Conservation (phyloP, 30 jellyfish, hydroid and myxozoan genomes). For the Pseudorhiza aurosa region DNA sequence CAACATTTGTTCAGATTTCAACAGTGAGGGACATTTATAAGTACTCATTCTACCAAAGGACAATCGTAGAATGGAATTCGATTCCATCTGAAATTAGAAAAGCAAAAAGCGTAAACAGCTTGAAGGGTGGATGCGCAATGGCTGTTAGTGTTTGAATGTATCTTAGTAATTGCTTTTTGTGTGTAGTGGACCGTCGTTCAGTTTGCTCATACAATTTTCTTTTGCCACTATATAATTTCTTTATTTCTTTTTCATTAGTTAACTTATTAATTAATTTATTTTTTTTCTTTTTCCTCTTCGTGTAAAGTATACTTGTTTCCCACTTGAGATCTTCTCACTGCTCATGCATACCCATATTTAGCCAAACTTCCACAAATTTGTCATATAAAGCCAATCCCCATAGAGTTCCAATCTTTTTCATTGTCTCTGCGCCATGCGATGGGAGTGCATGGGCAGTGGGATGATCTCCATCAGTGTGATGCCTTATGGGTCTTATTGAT, state of each 20-base stretch:
- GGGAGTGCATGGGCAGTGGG: slow-evolving; percentile 35
- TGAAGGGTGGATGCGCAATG: slow-evolving; percentile 21
- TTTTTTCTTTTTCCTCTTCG: neutral
- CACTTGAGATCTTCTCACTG: slow-evolving; percentile 37
- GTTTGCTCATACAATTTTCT: slow-evolving; percentile 13
- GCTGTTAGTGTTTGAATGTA: slow-evolving; percentile 1
- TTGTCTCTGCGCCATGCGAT: slow-evolving; percentile 5
- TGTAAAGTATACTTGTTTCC: slow-evolving; percentile 7
- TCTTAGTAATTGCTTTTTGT: slow-evolving; percentile 7
- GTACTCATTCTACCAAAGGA: slow-evolving; percentile 35
- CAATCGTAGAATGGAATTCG: no score
- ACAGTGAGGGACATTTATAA: slow-evolving; percentile 42
- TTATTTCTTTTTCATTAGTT: neutral
- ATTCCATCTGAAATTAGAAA: slow-evolving; percentile 6
- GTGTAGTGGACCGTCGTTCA: slow-evolving; percentile 25
- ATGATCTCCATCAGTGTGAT: slow-evolving; percentile 21
- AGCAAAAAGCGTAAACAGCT: neutral
- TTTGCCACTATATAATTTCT: neutral
- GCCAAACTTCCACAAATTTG: neutral
- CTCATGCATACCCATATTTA: slow-evolving; percentile 13
- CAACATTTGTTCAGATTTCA: slow-evolving; percentile 27
- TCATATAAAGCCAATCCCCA: slow-evolving; percentile 15
- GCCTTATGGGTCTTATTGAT: no score
- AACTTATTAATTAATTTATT: neutral
- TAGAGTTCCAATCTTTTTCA: slow-evolving; percentile 31